Evolutionary conservation across 2,888 invertebrate species (phyloP), one percentile per base, ranked within the genome.

Genomic region (Microctonus brassicae): DNA sequence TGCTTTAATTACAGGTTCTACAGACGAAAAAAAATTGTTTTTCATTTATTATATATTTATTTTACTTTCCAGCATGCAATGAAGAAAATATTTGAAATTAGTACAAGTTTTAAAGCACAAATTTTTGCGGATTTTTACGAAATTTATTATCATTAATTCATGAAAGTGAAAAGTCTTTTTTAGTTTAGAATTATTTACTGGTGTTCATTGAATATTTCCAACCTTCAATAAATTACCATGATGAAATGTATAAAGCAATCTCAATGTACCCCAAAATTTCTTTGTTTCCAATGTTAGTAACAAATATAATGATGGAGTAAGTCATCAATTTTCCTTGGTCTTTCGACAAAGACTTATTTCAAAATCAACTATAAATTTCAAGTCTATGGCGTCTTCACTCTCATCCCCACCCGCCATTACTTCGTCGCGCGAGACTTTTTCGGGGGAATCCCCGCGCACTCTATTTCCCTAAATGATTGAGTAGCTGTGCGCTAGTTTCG

Each of bases 381-480:
- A 47, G 20, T 47, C 47, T 47, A 17, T 9, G 20, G 20, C 47
- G 20, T 7, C 17, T 17, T 9, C 17, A 47, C 20, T 17, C 47
- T 17, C 0, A 1, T 47, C 47, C 57, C 20, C 9, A n/a, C 17
- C 36, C 34, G 11, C 33, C 66, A 33, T 53, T 53, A 22, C 52
- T 58, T 22, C 55, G 42, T 58, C 29, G 60, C n/a, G 4, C n/a
- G n/a, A 20, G 47, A 47, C 47, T 58, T 24, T 67, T 66, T 42
- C 42, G 57, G 13, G 61, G 71, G 66, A 67, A 66, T 62, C 70
- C 74, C 68, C 53, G 65, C 64, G 47, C 47, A 47, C 47, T 47
- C 47, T 58, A 74, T 74, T 74, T 74, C 74, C 74, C 74, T 74
- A 74, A 74, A 74, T 74, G 74, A 74, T 74, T 74, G 74, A 74